phyloP scores from a whole-genome alignment of 2,797 vertebrate species.

The Parauchenoglanis ngamensis region DNA sequence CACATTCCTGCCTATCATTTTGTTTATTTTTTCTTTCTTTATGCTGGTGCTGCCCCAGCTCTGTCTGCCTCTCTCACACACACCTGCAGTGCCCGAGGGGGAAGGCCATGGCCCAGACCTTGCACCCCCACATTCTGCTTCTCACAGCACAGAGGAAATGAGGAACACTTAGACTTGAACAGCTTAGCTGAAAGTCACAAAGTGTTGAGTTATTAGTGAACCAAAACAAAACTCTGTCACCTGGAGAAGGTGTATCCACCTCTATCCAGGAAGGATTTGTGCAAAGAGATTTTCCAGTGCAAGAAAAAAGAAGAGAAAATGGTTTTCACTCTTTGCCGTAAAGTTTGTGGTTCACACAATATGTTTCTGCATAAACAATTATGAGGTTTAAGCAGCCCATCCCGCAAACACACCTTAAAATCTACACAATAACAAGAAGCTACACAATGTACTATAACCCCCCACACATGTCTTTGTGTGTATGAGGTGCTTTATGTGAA shows the following conservation, averaged over 20 bases:
- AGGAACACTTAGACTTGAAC: constrained; percentile 55
- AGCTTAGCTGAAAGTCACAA: constrained; percentile 63
- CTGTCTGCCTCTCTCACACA: constrained; percentile 53
- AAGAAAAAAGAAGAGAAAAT: background rate
- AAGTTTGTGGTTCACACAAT: constrained; percentile 19
- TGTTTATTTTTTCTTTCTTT: constrained; percentile 60
- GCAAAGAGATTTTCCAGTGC: background rate
- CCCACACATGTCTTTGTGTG: constrained; percentile 29
- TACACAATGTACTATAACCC: background rate
- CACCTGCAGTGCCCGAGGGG: constrained; percentile 54
- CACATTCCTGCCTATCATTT: constrained; percentile 55
- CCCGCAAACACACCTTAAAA: constrained; percentile 19
- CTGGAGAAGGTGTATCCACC: constrained; percentile 10
- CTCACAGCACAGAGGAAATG: constrained; percentile 56
- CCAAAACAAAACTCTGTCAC: constrained; percentile 47
- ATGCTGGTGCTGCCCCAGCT: constrained; percentile 40
- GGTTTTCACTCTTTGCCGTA: constrained; percentile 4
- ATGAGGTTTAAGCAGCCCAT: background rate
- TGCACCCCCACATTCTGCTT: constrained; percentile 42
- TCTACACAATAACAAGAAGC: constrained; percentile 5
- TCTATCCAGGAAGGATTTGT: constrained; percentile 11
- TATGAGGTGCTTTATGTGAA: constrained; percentile 33
- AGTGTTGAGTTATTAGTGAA: constrained; percentile 57
- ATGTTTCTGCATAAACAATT: constrained; percentile 22
- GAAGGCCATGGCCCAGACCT: constrained; percentile 49